Conservation (phyloP, 2,113 vertebrate species). For the Megaptera novaeangliae region DNA sequence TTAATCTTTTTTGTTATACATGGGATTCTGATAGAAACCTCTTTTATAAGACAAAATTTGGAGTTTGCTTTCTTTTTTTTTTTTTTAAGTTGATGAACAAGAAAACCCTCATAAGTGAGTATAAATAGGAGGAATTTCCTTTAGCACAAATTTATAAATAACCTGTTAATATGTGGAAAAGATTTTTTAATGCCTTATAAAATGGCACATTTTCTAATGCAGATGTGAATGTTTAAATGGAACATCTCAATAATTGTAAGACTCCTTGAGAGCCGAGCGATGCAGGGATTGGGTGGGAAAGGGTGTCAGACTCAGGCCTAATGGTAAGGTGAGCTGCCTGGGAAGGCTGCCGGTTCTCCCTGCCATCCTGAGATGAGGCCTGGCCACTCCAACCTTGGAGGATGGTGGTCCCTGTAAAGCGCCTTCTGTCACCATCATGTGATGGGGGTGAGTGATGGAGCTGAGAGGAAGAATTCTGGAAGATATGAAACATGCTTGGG, state of each 20-base stretch:
- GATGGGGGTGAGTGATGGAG: background rate
- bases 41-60: background rate
- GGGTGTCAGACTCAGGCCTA: background rate
- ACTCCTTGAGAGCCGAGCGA: background rate
- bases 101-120: background rate
- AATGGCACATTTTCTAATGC: background rate
- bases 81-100: background rate
- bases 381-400: background rate
- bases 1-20: background rate
- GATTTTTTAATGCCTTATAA: background rate
- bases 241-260: background rate
- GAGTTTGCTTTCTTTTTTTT: background rate
- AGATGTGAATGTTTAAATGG: background rate
- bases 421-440: background rate
- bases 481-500: background rate
- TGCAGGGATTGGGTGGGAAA: background rate
- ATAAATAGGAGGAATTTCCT: background rate
- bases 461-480: background rate
- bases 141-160: background rate
- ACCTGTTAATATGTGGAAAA: background rate
- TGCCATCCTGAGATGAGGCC: background rate
- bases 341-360: background rate
- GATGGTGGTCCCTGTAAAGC: background rate
- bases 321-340: background rate
- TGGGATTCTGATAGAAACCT: background rate